These are phyloP conservation scores for Procambarus virginalis DNA, from an alignment of 1,140 invertebrate species.

Conservation along the genomic window DNA sequence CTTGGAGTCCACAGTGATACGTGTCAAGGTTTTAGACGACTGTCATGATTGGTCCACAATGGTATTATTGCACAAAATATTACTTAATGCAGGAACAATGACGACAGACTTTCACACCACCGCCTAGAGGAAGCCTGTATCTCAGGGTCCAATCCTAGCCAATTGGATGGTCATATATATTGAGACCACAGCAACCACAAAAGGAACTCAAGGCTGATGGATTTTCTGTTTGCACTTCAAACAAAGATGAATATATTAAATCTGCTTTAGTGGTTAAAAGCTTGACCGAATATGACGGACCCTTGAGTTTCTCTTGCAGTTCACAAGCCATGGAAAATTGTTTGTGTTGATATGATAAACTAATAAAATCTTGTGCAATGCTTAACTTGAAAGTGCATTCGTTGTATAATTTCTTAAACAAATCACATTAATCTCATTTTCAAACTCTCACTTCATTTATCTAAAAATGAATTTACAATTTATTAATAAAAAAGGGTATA, in stretches of 20 bases:
- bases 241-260: neutral
- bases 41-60: neutral
- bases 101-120: neutral
- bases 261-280: neutral
- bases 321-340: constrained; percentile 42
- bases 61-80: too few relatives aligned
- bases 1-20: neutral
- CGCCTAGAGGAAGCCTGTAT: neutral
- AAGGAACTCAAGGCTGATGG: constrained; percentile 21
- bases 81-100: too few relatives aligned
- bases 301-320: constrained; percentile 41
- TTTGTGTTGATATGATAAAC: constrained; percentile 38
- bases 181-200: neutral
- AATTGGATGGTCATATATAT: neutral
- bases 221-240: neutral
- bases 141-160: neutral
- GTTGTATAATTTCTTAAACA: constrained; percentile 59
- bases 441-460: constrained; percentile 21
- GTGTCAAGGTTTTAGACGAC: neutral
- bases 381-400: constrained; percentile 61
- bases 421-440: constrained; percentile 36
- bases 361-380: constrained; percentile 60
- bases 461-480: constrained; percentile 41
- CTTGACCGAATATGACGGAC: neutral
- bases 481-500: constrained; percentile 20